Evolutionary conservation across 2,113 vertebrate species (phyloP).

Genomic region (Spea bombifrons): DNA sequence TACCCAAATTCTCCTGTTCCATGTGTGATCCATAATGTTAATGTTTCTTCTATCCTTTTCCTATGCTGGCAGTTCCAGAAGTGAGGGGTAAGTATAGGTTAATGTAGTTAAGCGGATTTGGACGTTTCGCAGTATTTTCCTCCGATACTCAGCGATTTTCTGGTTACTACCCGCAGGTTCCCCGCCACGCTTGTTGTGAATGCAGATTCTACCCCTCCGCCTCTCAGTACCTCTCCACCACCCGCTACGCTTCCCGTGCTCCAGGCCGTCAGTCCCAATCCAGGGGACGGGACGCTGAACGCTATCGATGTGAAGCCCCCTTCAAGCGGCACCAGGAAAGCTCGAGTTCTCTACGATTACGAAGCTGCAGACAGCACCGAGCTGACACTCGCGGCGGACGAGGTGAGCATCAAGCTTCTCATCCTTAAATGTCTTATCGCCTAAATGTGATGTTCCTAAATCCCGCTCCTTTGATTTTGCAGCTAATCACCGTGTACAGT

Average conservation of each 20-base stretch:
- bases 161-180: constrained; percentile 65
- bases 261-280: constrained; percentile 53
- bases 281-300: constrained; percentile 72
- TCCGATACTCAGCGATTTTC: background rate
- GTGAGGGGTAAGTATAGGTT: constrained; percentile 78
- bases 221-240: constrained; percentile 55
- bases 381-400: constrained; percentile 87
- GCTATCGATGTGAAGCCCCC: constrained; percentile 85
- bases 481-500: constrained; percentile 96
- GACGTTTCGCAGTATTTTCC: too few relatives aligned
- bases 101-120: background rate
- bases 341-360: constrained; percentile 92
- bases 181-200: constrained; percentile 82
- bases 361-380: constrained; percentile 91
- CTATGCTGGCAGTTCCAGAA: constrained; percentile 75
- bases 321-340: constrained; percentile 85
- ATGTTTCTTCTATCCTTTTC: constrained; percentile 32
- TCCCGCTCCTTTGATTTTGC: constrained; percentile 31
- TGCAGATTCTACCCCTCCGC: constrained; percentile 58
- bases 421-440: background rate
- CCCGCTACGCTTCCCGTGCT: constrained; percentile 54
- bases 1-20: too few relatives aligned
- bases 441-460: too few relatives aligned
- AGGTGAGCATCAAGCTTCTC: constrained; percentile 68
- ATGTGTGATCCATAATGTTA: too few relatives aligned